Percentiles rank a stretch among this genome's conserved stretches.
Conservation (phyloP, 1,140 invertebrate species). For the Aphis gossypii region DNA sequence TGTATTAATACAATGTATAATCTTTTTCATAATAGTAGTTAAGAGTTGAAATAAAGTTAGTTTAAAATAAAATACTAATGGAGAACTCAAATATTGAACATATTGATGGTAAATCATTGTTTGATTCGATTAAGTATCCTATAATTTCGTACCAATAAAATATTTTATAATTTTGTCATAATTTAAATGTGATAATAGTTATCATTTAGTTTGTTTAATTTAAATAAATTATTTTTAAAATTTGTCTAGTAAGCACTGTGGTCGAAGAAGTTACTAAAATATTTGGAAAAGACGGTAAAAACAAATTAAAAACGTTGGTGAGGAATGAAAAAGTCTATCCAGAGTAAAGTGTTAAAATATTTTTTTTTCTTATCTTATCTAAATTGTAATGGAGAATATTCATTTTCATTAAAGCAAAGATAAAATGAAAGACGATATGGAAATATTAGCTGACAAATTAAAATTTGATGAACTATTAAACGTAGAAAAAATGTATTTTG, state of each 20-base stretch:
- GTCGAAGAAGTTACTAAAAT: conserved; percentile 5
- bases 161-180: not conserved
- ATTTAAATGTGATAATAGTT: not conserved
- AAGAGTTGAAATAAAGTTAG: not conserved
- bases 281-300: conserved; percentile 11
- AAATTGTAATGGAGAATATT: not conserved
- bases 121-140: not conserved
- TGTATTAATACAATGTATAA: not conserved
- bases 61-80: not conserved
- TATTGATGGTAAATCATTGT: not conserved
- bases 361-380: not conserved
- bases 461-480: not conserved
- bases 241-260: not conserved
- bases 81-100: not conserved
- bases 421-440: not conserved
- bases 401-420: not conserved
- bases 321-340: not conserved
- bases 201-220: not conserved
- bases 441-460: not conserved
- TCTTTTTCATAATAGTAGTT: not conserved
- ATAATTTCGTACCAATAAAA: not conserved
- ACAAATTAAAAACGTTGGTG: conserved; percentile 11
- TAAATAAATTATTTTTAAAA: not conserved
- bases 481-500: not conserved
- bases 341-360: not conserved